Evolutionary conservation across 2,888 invertebrate genomes (phyloP), one percentile per base, ranked within the genome.

Genomic region (Holacanthella duospinosa): DNA sequence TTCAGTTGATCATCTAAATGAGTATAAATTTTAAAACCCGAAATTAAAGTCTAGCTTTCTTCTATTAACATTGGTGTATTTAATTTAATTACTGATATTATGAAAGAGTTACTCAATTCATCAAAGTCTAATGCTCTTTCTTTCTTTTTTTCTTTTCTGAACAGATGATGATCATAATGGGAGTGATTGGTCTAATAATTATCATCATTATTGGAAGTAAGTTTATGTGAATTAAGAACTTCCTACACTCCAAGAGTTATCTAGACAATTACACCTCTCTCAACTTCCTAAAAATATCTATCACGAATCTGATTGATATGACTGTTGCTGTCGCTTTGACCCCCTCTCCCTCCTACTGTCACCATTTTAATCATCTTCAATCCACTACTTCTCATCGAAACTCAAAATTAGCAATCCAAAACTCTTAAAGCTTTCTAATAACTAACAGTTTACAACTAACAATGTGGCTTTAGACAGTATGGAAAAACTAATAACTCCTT

Each of bases 151-250:
- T 9, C 21, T 64, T 69, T 60, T 65, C 43, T 59, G 75, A 75
- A 63, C 75, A 78, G 78, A 78, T 78, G 78, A 77, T 77, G 77
- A 73, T 75, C 67, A 77, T 78, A 66, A 73, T 78, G 67, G 77
- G 77, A 65, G 70, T 74, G 64, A 74, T 78, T 63, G 74, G 75
- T 63, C 62, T 78, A 67, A 75, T 77, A 61, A 76, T 78, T 60
- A 75, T 78, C 69, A 76, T 77, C 63, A 78, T 78, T 65, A 78
- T 78, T 66, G 75, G 76, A 65, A 77, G 78, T 78, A 77, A 78
- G 78, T 77, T 66, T 57, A 54, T 62, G 60, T 63, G 62, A 62
- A 62, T 29, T 43, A 43, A 9, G 55, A 26, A 55, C 9, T 24
- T 21, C 12, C 48, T 48, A 48, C 48, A 48, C 48, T 4, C 4